These are phyloP conservation scores for Ptilonorhynchus violaceus DNA, from an alignment of 2,113 vertebrate species.

Conservation along the genomic window DNA sequence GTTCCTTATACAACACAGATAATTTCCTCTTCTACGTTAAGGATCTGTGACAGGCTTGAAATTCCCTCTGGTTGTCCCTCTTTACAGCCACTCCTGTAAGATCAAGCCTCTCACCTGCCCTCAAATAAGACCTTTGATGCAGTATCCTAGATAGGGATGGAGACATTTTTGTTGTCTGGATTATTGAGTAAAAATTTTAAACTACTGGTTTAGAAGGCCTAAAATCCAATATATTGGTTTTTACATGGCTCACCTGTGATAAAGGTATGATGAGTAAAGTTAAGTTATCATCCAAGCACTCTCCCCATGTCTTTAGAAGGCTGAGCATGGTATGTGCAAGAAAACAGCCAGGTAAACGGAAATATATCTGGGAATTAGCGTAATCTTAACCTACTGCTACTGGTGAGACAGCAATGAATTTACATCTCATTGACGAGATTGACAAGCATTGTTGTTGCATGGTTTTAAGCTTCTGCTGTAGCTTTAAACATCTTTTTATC, in stretches of 20 bases:
- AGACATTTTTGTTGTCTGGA: not conserved
- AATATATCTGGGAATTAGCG: not conserved
- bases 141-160: too few species aligned
- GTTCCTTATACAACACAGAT: not conserved
- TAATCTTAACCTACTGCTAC: not conserved
- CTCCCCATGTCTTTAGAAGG: not conserved
- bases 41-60: not conserved
- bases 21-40: not conserved
- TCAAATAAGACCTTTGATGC: not conserved
- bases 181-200: not conserved
- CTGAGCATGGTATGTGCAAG: not conserved
- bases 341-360: not conserved
- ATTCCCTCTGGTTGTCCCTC: not conserved
- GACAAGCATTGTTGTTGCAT: not conserved
- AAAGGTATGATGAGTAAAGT: not conserved
- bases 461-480: not conserved
- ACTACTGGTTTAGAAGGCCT: not conserved
- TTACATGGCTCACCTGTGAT: not conserved
- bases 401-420: not conserved
- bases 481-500: not conserved
- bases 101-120: not conserved
- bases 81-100: not conserved
- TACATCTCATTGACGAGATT: not conserved
- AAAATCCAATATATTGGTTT: not conserved
- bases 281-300: not conserved